Percentiles rank a stretch among this genome's conserved stretches.
Conservation (phyloP, 2,797 vertebrate genomes). For the Channallabes apus region DNA sequence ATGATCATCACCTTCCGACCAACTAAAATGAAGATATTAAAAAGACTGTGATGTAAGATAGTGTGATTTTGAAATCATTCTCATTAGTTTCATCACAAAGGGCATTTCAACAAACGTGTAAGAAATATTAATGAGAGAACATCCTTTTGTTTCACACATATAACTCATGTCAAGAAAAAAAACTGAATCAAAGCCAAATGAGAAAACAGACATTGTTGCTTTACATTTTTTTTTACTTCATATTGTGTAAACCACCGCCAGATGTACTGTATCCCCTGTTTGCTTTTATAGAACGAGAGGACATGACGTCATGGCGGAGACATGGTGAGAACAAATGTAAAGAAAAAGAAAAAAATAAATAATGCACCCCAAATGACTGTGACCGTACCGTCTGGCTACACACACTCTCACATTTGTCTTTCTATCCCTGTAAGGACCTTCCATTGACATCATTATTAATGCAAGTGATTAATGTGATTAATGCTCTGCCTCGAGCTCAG, state of each 20-base stretch:
- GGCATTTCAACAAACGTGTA: too few species aligned
- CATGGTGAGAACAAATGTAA: conserved; percentile 26
- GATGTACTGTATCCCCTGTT: conserved; percentile 42
- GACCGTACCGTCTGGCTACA: conserved; percentile 12
- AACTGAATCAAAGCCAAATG: not conserved
- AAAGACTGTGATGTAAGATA: too few species aligned
- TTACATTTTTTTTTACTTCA: not conserved
- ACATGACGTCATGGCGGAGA: conserved; percentile 43
- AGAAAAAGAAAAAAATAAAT: conserved; percentile 25
- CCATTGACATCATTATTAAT: not conserved
- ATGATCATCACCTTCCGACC: too few species aligned
- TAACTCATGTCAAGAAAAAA: not conserved
- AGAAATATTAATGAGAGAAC: not conserved
- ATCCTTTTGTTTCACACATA: not conserved
- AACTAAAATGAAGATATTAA: too few species aligned
- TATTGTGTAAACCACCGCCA: conserved; percentile 22
- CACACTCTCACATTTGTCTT: not conserved
- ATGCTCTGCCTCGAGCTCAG: not conserved
- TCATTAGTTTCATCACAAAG: too few species aligned
- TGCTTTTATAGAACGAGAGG: conserved; percentile 41
- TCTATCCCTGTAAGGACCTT: not conserved
- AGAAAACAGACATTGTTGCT: too few species aligned
- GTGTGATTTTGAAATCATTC: too few species aligned
- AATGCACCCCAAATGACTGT: conserved; percentile 14
- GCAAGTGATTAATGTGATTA: not conserved